Evolutionary conservation across 2,888 invertebrate genomes (phyloP).

Genomic region (Troides oblongomaculatus): DNA sequence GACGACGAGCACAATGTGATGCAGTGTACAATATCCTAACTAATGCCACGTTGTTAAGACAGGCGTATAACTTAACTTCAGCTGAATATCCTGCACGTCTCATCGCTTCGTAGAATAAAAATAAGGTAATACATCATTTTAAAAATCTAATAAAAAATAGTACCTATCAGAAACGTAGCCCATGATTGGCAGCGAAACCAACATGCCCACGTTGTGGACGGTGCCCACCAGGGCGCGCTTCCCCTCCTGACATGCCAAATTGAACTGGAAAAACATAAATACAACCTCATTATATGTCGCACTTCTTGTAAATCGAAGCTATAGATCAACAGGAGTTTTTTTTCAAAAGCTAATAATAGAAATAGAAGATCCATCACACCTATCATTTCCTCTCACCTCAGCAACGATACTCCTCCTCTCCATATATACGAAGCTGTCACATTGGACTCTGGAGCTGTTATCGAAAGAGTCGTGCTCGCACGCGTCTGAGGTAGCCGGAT

Average conservation of each 20-base stretch:
- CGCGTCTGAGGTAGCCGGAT: slow-evolving; percentile 40
- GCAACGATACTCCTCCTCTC: slow-evolving; percentile 72
- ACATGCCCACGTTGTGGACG: slow-evolving; percentile 82
- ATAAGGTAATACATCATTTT: too few species aligned
- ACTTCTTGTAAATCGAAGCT: too few species aligned
- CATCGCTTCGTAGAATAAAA: too few species aligned
- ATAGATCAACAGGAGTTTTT: too few species aligned
- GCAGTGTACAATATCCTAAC: too few species aligned
- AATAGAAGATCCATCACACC: not conserved
- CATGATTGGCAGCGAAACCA: slow-evolving; percentile 82
- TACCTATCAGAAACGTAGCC: slow-evolving; percentile 84
- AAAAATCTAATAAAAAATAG: not conserved
- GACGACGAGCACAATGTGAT: too few species aligned
- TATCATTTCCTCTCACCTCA: slow-evolving; percentile 60
- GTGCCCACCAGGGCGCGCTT: slow-evolving; percentile 84
- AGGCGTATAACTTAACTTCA: too few species aligned
- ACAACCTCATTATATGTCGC: too few species aligned
- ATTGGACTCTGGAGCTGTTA: slow-evolving; percentile 50
- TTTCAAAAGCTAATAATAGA: too few species aligned
- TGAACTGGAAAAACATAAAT: slow-evolving; percentile 71
- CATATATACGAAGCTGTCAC: slow-evolving; percentile 72
- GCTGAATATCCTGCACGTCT: too few species aligned
- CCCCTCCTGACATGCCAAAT: slow-evolving; percentile 82
- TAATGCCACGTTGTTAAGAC: too few species aligned
- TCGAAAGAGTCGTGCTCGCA: slow-evolving; percentile 62